phyloP scores from a whole-genome alignment of 2,113 vertebrate species.

The Conger conger region DNA sequence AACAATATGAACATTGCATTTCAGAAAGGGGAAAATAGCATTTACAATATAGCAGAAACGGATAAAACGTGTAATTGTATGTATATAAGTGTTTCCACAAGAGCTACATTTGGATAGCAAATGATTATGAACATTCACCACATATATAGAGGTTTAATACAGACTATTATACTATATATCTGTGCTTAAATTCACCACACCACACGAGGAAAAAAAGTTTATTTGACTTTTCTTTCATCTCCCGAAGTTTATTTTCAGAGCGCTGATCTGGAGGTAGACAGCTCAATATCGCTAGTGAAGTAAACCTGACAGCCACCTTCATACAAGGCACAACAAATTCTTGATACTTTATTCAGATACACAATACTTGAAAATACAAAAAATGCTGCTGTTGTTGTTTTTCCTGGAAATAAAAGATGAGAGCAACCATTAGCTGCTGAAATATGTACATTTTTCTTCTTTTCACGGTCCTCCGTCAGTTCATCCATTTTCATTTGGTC shows the following conservation, averaged over 20 bases:
- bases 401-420: not conserved
- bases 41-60: not conserved
- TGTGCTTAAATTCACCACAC: not conserved
- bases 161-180: not conserved
- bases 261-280: not conserved
- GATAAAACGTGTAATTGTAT: not conserved
- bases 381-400: not conserved
- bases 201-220: not conserved
- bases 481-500: slow-evolving; percentile 50
- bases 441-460: not conserved
- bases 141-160: not conserved
- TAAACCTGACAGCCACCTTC: not conserved
- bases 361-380: not conserved
- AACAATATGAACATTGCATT: not conserved
- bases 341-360: not conserved
- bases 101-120: not conserved
- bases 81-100: not conserved
- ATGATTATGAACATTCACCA: not conserved
- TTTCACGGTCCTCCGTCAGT: slow-evolving; percentile 4
- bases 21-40: not conserved
- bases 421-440: not conserved
- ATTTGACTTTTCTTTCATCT: not conserved
- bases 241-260: not conserved
- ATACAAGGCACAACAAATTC: not conserved
- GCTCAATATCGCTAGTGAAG: not conserved